These are phyloP conservation scores for Macrochelys suwanniensis DNA, from an alignment of 2,797 vertebrate species.

Conservation along the genomic window DNA sequence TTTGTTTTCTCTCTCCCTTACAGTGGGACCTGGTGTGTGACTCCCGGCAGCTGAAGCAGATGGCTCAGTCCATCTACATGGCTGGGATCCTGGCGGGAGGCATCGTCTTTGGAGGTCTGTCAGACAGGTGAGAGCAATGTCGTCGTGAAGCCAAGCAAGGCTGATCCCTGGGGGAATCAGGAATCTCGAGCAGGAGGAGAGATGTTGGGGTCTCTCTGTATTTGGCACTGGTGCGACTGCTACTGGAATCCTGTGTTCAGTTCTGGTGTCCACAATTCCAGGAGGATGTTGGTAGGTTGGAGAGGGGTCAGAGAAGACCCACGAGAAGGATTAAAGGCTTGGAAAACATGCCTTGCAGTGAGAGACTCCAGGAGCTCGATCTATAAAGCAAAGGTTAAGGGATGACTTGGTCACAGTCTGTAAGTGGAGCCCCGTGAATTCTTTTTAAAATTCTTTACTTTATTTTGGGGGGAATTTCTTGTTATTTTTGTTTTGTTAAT, in stretches of 20 bases:
- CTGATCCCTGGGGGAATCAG: not conserved
- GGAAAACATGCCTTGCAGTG: not conserved
- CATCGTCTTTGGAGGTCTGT: slow-evolving; percentile 82
- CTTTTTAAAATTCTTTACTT: not conserved
- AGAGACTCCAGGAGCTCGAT: not conserved
- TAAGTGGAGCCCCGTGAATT: not conserved
- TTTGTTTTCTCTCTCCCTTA: not conserved
- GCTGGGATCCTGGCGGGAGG: slow-evolving; percentile 89
- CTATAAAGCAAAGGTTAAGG: not conserved
- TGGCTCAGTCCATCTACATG: slow-evolving; percentile 90
- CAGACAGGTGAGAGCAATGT: slow-evolving; percentile 84
- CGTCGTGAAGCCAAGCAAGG: not conserved
- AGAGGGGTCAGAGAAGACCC: not conserved
- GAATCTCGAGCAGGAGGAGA: not conserved
- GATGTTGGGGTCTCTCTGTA: not conserved
- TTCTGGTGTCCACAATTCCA: not conserved
- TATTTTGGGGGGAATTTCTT: not conserved
- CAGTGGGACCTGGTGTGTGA: slow-evolving; percentile 93
- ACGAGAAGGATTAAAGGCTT: not conserved
- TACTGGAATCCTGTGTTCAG: not conserved
- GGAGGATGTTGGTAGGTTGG: not conserved
- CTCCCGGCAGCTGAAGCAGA: slow-evolving; percentile 80
- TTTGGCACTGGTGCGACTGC: not conserved
- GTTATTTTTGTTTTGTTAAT: not conserved
- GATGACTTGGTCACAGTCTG: not conserved